Evolutionary conservation across 2,797 vertebrate species (phyloP), one percentile per base, ranked within the genome.

Genomic region (Gallinago solitaria): DNA sequence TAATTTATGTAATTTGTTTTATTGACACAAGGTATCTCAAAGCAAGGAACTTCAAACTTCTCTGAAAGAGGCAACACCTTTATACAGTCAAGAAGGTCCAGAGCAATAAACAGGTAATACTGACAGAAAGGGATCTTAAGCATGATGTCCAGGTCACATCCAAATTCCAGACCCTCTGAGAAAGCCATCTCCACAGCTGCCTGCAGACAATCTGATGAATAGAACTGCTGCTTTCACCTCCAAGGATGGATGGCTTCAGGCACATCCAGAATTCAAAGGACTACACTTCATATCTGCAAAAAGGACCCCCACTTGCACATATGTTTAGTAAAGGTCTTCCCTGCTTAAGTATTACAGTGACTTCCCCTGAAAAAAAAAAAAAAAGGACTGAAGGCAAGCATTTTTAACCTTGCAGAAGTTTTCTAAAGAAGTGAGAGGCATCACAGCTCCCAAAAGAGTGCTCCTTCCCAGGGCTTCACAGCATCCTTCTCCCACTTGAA

Each of bases 31-130:
- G 16, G 9, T 28, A 85, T 39, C 51, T 78, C 57, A 87, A 92
- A 85, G 61, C 59, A 93, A 61, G 91, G 65, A 79, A 30, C 33
- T 81, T 61, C 63, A 68, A 61, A 77, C 33, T 75, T 59, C 48
- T 68, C 53, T 41, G 45, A 65, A 78, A 61, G 57, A 61, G 33
- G 24, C 7, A 19, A 30, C 27, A 59, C 12, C 43, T 91, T 61
- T 18, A 39, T 4, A 48, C 10, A 70, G 41, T 67, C 15, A 48
- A 54, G 57, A 60, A 83, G 0, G 1, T 37, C 17, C 56, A 5
- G 2, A 94, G 45, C 53, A 83, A 75, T 13, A 6, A 59, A 69
- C 6, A 53, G 24, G 45, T 18, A 77, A 57, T 5, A 51, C 16
- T 1, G 0, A 50, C 18, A 75, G 50, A 85, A 64, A 64, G 21